phyloP scores from a whole-genome alignment of 2,888 invertebrate species.

The Trilocha varians region DNA sequence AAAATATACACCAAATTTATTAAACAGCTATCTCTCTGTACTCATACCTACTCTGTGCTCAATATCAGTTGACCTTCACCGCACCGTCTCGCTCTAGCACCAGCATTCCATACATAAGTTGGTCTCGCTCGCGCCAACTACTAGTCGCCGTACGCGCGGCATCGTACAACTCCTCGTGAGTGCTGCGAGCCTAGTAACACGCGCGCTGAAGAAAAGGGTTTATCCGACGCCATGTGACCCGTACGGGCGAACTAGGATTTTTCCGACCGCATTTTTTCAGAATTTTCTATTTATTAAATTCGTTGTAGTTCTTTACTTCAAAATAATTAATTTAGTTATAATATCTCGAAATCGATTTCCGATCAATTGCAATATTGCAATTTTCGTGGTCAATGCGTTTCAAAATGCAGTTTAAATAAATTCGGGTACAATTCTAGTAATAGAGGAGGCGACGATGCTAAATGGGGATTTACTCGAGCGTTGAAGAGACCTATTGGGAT shows the following conservation, averaged over 20 bases:
- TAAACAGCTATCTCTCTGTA: conserved; percentile 24
- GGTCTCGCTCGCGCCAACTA: conserved; percentile 43
- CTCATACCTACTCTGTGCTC: conserved; percentile 35
- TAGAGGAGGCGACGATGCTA: conserved; percentile 19
- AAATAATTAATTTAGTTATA: conserved; percentile 1
- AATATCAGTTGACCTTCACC: conserved; percentile 69
- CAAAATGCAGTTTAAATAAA: conserved; percentile 54
- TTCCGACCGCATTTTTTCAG: conserved; percentile 43
- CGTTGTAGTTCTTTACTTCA: too few relatives aligned
- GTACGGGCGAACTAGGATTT: conserved; percentile 53
- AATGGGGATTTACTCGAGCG: too few relatives aligned
- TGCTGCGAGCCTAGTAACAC: conserved; percentile 67
- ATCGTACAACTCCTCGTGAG: conserved; percentile 42
- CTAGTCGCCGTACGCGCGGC: conserved; percentile 27
- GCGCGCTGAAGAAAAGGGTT: conserved; percentile 74
- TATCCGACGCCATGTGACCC: conserved; percentile 68
- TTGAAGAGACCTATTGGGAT: too few relatives aligned
- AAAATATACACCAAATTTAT: background rate
- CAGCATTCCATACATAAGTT: conserved; percentile 53
- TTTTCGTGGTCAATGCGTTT: conserved; percentile 24
- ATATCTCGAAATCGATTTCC: background rate
- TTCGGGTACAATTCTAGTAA: conserved; percentile 47
- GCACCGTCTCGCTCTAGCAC: conserved; percentile 40
- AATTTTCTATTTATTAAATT: conserved; percentile 11
- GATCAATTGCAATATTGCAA: conserved; percentile 5